Evolutionary conservation across 2,797 vertebrate species (phyloP).

Genomic region (Masticophis lateralis): DNA sequence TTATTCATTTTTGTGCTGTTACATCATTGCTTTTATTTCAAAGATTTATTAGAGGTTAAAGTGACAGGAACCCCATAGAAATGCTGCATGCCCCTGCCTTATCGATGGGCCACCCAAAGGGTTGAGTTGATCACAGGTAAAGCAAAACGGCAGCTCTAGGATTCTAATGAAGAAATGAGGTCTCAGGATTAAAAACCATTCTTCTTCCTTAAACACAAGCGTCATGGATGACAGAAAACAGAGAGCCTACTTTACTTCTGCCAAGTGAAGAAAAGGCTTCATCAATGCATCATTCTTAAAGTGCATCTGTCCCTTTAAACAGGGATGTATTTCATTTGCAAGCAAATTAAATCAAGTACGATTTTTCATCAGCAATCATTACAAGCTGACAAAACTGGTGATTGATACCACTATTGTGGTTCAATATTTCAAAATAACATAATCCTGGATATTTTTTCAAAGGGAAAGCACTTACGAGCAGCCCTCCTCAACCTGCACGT

Average conservation of each 20-base stretch:
- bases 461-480: neutral
- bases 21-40: neutral
- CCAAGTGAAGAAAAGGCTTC: neutral
- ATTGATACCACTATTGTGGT: neutral
- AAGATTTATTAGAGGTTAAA: neutral
- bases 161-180: neutral
- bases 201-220: neutral
- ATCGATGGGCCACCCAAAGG: neutral
- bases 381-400: neutral
- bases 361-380: neutral
- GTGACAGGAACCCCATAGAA: neutral
- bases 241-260: neutral
- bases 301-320: neutral
- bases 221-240: neutral
- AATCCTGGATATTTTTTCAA: neutral
- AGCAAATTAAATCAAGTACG: neutral
- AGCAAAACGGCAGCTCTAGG: neutral
- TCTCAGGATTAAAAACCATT: neutral
- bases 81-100: neutral
- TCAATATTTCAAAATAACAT: neutral
- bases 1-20: neutral
- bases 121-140: neutral
- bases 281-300: neutral
- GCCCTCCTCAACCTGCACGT: neutral
- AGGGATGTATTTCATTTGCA: neutral